These are phyloP conservation scores for Tribolium castaneum DNA, from an alignment of 1,140 invertebrate species.

Conservation along the genomic window DNA sequence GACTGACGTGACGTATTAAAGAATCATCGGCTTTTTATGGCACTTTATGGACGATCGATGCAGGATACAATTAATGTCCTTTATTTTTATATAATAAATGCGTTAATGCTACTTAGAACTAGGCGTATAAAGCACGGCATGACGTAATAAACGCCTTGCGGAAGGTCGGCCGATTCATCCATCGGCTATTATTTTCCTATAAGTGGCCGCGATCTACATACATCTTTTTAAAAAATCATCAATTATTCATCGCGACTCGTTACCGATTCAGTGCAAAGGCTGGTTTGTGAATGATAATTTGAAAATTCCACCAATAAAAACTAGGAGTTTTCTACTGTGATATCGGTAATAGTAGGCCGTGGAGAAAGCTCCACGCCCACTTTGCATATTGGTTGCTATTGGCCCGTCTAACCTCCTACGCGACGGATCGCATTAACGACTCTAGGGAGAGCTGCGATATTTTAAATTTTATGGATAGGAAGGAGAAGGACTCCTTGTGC, in stretches of 20 bases:
- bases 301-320: constrained; percentile 49
- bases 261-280: background rate
- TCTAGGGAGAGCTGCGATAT: constrained; percentile 28
- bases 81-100: constrained; percentile 34
- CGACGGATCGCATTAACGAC: constrained; percentile 35
- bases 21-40: constrained; percentile 20
- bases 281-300: constrained; percentile 24
- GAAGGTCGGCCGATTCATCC: constrained; percentile 5
- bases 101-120: constrained; percentile 32
- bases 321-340: constrained; percentile 43
- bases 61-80: constrained; percentile 28
- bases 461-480: constrained; percentile 35
- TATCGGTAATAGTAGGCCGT: constrained; percentile 50
- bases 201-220: background rate
- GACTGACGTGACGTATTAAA: constrained; percentile 29
- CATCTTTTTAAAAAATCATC: background rate
- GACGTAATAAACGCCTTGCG: constrained; percentile 17
- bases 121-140: constrained; percentile 11
- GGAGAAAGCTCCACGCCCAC: constrained; percentile 56
- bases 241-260: background rate
- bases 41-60: constrained; percentile 9
- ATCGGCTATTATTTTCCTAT: background rate
- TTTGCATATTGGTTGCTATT: constrained; percentile 57
- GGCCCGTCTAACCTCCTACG: constrained; percentile 53
- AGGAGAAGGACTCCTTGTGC: constrained; percentile 4